Conservation (phyloP, 2,888 invertebrate genomes). For the Ichneumoninae sp. region DNA sequence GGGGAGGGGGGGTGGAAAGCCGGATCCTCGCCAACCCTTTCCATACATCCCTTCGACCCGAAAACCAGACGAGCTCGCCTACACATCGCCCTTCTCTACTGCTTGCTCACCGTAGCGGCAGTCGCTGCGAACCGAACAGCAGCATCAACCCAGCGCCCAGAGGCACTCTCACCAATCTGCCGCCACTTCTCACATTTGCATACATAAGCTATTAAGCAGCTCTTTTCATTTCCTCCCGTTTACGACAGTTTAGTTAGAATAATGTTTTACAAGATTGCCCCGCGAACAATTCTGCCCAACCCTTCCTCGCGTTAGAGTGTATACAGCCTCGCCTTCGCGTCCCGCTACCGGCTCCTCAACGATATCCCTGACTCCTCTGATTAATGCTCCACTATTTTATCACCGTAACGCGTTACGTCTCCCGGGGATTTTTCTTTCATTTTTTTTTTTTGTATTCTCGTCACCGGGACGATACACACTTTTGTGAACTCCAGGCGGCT, state of each 20-base stretch:
- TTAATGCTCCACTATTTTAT: conserved; percentile 78
- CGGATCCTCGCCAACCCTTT: conserved; percentile 35
- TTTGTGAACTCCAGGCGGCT: neutral
- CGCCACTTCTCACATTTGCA: conserved; percentile 80
- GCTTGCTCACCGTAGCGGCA: conserved; percentile 65
- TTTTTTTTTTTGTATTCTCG: conserved; percentile 33
- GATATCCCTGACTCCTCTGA: conserved; percentile 70
- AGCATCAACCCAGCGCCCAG: conserved; percentile 8
- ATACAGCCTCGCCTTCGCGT: conserved; percentile 21
- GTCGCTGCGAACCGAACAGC: conserved; percentile 56
- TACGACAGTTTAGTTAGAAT: conserved; percentile 84
- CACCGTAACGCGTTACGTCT: conserved; percentile 56
- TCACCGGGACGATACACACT: conserved; percentile 41
- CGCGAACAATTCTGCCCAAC: conserved; percentile 78
- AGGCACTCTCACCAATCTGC: conserved; percentile 82
- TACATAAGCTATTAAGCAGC: conserved; percentile 84
- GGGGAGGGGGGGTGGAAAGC: too few relatives aligned
- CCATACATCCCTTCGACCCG: conserved; percentile 36
- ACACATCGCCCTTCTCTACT: conserved; percentile 70
- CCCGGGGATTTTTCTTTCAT: neutral
- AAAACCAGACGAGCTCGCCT: conserved; percentile 40
- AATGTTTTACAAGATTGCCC: conserved; percentile 83
- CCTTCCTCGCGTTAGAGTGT: conserved; percentile 64
- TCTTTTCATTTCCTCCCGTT: conserved; percentile 85
- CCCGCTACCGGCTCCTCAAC: conserved; percentile 35